These are phyloP conservation scores for Gortyna flavago DNA, from an alignment of 2,888 invertebrate species.

Conservation along the genomic window DNA sequence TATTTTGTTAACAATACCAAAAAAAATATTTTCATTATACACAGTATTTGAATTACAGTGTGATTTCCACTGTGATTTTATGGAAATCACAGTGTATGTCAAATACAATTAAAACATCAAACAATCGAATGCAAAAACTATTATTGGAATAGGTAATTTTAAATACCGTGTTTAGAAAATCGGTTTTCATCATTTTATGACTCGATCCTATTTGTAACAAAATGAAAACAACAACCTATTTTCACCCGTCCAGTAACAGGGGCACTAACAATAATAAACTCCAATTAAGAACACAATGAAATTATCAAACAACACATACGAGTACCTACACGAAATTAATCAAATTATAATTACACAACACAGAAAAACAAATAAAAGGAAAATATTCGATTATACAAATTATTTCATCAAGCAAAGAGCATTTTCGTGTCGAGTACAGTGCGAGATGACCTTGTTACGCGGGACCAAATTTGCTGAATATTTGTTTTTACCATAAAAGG, in stretches of 20 bases:
- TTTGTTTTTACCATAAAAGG: conserved; percentile 52
- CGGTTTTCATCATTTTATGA: not conserved
- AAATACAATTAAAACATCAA: not conserved
- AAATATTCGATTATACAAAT: conserved; percentile 65
- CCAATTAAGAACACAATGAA: conserved; percentile 29
- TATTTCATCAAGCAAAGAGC: conserved; percentile 74
- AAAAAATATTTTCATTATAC: not conserved
- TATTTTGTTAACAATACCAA: not conserved
- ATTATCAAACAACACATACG: conserved; percentile 37
- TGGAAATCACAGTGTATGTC: not conserved
- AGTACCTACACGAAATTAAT: conserved; percentile 42
- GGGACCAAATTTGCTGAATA: conserved; percentile 47
- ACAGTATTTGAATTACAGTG: too few species aligned
- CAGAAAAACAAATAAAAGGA: conserved; percentile 52
- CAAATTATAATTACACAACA: conserved; percentile 54
- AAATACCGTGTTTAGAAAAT: not conserved
- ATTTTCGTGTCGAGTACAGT: conserved; percentile 71
- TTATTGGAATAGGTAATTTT: not conserved
- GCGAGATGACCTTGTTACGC: conserved; percentile 55
- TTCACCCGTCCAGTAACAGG: not conserved
- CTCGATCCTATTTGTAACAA: not conserved
- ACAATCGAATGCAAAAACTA: not conserved
- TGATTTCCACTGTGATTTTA: not conserved
- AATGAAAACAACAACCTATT: conserved; percentile 24
- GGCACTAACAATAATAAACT: conserved; percentile 26